Conservation (phyloP, 1,140 invertebrate species). For the Anoplolepis gracilipes region DNA sequence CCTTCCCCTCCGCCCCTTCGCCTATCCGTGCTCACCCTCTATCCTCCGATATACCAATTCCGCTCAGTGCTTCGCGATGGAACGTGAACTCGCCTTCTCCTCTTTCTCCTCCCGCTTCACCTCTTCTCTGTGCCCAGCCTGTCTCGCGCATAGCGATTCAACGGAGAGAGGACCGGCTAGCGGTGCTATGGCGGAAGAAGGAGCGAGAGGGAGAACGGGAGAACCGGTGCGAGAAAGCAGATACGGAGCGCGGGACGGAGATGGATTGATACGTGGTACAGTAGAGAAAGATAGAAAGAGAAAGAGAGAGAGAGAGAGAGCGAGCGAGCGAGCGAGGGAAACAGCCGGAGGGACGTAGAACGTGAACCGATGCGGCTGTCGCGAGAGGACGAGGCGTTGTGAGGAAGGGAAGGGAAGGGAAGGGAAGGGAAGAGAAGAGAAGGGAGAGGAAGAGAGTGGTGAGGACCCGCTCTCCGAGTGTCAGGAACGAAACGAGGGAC, state of each 20-base stretch:
- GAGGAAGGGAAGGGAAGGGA: conserved; percentile 1
- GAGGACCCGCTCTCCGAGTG: conserved; percentile 64
- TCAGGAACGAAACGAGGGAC: conserved; percentile 67
- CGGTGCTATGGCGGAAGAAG: conserved; percentile 29
- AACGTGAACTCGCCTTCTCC: conserved; percentile 66
- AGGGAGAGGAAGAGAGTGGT: background rate
- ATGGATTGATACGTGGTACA: conserved; percentile 52
- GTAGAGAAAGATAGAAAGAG: conserved; percentile 34
- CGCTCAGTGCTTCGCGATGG: conserved; percentile 67
- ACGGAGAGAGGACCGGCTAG: conserved; percentile 49
- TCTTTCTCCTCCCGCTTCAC: conserved; percentile 7
- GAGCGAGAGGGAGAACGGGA: conserved; percentile 48
- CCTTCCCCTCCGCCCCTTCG: background rate
- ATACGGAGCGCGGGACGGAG: conserved; percentile 58
- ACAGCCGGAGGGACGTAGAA: conserved; percentile 53
- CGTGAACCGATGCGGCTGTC: conserved; percentile 71
- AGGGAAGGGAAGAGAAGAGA: background rate
- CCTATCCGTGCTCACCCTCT: conserved; percentile 42
- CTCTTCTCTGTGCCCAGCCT: conserved; percentile 29
- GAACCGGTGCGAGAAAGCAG: conserved; percentile 62
- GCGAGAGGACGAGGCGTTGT: conserved; percentile 57
- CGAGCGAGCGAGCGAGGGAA: conserved; percentile 28
- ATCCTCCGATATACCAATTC: conserved; percentile 72
- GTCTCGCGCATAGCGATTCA: conserved; percentile 56
- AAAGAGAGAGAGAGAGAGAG: conserved; percentile 41